These are phyloP conservation scores for Pararge aegeria DNA, from an alignment of 1,140 invertebrate genomes.

Conservation along the genomic window DNA sequence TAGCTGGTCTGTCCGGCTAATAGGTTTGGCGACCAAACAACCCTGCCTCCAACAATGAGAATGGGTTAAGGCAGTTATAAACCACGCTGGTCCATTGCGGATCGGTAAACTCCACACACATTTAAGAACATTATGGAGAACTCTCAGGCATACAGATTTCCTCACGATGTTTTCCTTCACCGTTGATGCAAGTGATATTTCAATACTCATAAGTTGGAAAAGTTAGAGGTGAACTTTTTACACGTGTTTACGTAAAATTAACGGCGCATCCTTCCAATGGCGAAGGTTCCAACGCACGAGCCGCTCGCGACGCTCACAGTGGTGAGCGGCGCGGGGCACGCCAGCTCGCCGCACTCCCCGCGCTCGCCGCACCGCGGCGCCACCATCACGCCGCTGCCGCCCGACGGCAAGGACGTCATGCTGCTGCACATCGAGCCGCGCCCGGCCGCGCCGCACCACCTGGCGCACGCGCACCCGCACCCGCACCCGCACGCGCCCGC, in stretches of 20 bases:
- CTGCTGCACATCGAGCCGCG: constrained; percentile 81
- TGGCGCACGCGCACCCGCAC: constrained; percentile 51
- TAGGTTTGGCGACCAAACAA: no score
- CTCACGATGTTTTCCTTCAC: no score
- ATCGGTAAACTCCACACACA: no score
- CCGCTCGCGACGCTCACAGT: constrained; percentile 85
- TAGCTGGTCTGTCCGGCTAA: no score
- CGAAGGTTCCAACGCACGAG: constrained; percentile 44
- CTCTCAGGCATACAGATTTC: no score
- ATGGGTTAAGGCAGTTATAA: no score
- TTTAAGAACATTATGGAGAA: no score
- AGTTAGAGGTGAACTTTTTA: no score
- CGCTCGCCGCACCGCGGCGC: constrained; percentile 41
- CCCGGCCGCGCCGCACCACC: constrained; percentile 63
- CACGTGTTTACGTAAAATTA: not conserved
- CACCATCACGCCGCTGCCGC: constrained; percentile 81
- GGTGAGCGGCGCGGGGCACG: constrained; percentile 75
- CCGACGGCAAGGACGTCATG: constrained; percentile 79
- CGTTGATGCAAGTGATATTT: no score
- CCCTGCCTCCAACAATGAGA: no score
- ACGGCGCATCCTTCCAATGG: not conserved
- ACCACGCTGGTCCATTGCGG: no score
- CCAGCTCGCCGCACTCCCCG: constrained; percentile 73
- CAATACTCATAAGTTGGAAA: no score
- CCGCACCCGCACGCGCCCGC: constrained; percentile 69